Evolutionary conservation across 2,797 vertebrate species (phyloP), one percentile per base, ranked within the genome.

Genomic region (Dicrostonyx torquatus): DNA sequence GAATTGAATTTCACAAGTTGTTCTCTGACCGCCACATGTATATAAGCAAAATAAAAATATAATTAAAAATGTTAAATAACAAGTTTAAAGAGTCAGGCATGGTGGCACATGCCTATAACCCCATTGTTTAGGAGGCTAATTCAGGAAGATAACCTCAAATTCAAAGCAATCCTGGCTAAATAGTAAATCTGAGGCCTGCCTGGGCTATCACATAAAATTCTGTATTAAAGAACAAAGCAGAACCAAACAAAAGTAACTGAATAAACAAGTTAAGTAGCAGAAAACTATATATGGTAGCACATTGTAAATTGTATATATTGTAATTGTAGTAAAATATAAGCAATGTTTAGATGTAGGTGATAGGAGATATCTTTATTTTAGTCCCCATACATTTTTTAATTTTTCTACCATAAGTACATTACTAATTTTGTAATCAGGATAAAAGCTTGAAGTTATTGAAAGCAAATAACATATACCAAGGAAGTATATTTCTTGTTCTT

Each of bases 241-340:
- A 77, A 34, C 29, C 53, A 78, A 53, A 53, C 14, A 50, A 53
- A 53, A n/a, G 4, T 78, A 78, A 77, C 31, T 53, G 26, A 48
- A 77, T n/a, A 68, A 68, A 68, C 29, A 72, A 70, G n/a, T 17
- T 31, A 78, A 53, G 48, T 13, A 53, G 17, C 13, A 10, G 76
- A 78, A 34, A 53, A 50, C 76, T 78, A 31, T 31, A 53, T 48
- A 34, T 1, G 5, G 76, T 34, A 48, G 29, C 76, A 78, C 18
- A 53, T 34, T n/a, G n/a, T n/a, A n/a, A n/a, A 70, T 11, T 58
- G n/a, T 40, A 29, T 73, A 87, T 14, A 84, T 48, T 9, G 34
- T 73, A 94, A 86, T 7, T 91, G n/a, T 13, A 94, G 50, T 58
- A 88, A 95, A 92, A 96, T 72, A 80, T 53, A 90, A 93, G 85